A percentile compares a stretch with the other conserved stretches of the same genome.
Conservation (phyloP, 2,113 vertebrate genomes). For the Corapipo altera region DNA sequence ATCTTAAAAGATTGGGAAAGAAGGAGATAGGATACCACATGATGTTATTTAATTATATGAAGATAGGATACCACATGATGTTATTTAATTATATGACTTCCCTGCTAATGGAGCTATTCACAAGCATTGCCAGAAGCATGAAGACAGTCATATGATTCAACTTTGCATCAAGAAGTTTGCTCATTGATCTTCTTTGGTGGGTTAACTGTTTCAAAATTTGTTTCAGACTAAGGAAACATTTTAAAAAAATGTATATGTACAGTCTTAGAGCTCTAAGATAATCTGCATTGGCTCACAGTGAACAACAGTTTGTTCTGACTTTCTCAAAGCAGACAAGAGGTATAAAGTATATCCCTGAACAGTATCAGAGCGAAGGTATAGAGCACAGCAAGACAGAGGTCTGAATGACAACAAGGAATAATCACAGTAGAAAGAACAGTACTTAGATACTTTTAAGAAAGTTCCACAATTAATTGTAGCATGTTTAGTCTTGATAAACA, state of each 20-base stretch:
- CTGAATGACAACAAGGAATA: background rate
- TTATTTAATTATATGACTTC: constrained; percentile 57
- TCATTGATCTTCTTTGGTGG: constrained; percentile 67
- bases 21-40: constrained; percentile 47
- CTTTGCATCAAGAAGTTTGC: constrained; percentile 4
- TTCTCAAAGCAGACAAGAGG: background rate
- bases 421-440: background rate
- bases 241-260: background rate
- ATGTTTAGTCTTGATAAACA: background rate
- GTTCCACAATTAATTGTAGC: background rate
- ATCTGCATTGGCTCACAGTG: background rate
- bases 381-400: fast-evolving
- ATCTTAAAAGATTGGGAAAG: constrained; percentile 36
- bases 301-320: background rate
- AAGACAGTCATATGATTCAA: constrained; percentile 52
- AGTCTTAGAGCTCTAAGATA: background rate
- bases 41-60: constrained; percentile 49
- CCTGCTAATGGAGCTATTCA: constrained; percentile 46
- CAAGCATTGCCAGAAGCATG: constrained; percentile 49
- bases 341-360: background rate
- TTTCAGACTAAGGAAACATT: constrained; percentile 24
- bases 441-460: background rate
- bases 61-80: constrained; percentile 50
- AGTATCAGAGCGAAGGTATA: background rate
- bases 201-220: constrained; percentile 46